These are phyloP conservation scores for Chloebia gouldiae DNA, from an alignment of 2,113 vertebrate genomes.

Conservation along the genomic window DNA sequence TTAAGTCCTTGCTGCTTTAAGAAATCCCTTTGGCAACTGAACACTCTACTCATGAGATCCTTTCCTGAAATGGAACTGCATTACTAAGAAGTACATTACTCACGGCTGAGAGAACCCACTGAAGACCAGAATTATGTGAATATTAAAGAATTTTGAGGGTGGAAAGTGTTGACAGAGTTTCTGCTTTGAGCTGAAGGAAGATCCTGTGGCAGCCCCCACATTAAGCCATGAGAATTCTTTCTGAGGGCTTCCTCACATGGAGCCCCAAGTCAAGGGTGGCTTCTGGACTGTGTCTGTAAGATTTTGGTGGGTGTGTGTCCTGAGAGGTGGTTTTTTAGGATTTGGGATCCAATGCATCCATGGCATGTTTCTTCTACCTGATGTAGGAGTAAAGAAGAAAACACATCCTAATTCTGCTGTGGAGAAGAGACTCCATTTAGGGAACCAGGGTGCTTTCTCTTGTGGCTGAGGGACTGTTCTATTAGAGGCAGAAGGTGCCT, in stretches of 20 bases:
- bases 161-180: not conserved
- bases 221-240: not conserved
- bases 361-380: not conserved
- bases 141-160: not conserved
- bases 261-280: fast-evolving
- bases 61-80: not conserved
- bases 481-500: not conserved
- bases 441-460: not conserved
- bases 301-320: not conserved
- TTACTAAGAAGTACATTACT: not conserved
- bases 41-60: not conserved
- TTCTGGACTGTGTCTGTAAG: not conserved
- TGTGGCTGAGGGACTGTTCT: not conserved
- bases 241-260: not conserved
- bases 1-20: not conserved
- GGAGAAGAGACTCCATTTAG: not conserved
- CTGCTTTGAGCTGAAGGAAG: not conserved
- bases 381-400: not conserved
- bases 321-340: not conserved
- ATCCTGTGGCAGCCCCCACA: not conserved
- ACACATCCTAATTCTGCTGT: not conserved
- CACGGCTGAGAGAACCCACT: not conserved
- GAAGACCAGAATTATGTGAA: not conserved
- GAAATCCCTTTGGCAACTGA: not conserved
- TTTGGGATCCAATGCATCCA: not conserved